Conservation (phyloP, 2,888 invertebrate genomes). For the Nephrocerus scutellatus region DNA sequence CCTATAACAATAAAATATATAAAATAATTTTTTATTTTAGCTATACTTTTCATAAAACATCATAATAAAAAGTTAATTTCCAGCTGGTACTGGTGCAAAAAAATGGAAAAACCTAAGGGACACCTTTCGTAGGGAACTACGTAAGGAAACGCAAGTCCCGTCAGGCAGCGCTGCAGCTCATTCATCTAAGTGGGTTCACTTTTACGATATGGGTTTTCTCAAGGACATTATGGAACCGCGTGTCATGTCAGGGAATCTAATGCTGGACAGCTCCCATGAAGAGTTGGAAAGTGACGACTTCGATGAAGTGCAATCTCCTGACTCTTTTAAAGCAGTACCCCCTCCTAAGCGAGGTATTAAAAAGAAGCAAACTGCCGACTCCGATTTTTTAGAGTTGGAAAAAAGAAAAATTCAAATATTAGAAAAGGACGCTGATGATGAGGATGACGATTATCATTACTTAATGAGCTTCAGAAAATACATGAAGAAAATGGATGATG, state of each 20-base stretch:
- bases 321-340: not conserved
- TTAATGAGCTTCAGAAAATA: constrained; percentile 1
- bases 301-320: not conserved
- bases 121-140: not conserved
- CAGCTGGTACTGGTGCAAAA: constrained; percentile 1
- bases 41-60: too few species aligned
- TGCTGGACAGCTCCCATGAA: constrained; percentile 1
- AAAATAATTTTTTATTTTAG: too few species aligned
- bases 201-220: constrained; percentile 1
- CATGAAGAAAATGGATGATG: constrained; percentile 4
- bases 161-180: constrained; percentile 1
- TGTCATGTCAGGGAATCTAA: constrained; percentile 1
- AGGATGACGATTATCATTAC: too few species aligned
- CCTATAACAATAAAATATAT: too few species aligned
- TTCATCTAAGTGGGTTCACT: constrained; percentile 2
- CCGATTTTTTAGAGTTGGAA: constrained; percentile 2
- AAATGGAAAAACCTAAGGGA: constrained; percentile 3
- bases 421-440: too few species aligned
- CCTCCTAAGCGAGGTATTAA: constrained; percentile 1
- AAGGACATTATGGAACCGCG: constrained; percentile 1
- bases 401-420: constrained; percentile 11
- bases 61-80: too few species aligned
- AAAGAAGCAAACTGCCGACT: constrained; percentile 1
- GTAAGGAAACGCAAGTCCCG: not conserved
- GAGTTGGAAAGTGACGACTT: constrained; percentile 2